Conservation (phyloP, 1,140 invertebrate species). For the Drosophila subobscura region DNA sequence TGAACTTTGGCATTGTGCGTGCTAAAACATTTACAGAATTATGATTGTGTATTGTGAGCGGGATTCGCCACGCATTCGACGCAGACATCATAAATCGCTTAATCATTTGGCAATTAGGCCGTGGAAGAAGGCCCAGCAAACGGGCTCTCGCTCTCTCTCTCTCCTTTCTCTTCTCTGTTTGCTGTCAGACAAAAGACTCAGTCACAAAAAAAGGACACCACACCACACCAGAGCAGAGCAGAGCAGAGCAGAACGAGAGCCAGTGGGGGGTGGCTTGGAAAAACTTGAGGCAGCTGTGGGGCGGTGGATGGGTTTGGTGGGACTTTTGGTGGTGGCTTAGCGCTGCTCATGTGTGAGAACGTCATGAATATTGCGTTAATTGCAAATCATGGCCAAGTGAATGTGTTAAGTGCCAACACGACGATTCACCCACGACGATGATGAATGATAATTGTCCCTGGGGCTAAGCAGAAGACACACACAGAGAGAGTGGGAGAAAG, state of each 20-base stretch:
- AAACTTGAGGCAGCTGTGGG: slow-evolving; percentile 45
- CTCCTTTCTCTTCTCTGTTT: slow-evolving; percentile 22
- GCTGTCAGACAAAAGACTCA: slow-evolving; percentile 48
- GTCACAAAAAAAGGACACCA: slow-evolving; percentile 28
- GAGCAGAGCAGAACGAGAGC: not conserved
- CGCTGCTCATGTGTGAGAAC: slow-evolving; percentile 79
- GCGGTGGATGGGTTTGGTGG: slow-evolving; percentile 21
- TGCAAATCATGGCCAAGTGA: slow-evolving; percentile 82
- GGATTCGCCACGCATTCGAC: slow-evolving; percentile 74
- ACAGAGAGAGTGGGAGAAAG: slow-evolving; percentile 32
- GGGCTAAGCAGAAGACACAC: slow-evolving; percentile 10
- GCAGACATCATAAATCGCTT: slow-evolving; percentile 83
- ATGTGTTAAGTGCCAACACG: slow-evolving; percentile 80
- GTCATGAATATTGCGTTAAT: slow-evolving; percentile 83
- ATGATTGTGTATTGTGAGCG: slow-evolving; percentile 70
- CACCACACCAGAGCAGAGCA: not conserved
- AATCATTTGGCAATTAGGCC: slow-evolving; percentile 83
- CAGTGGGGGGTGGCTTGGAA: slow-evolving; percentile 23
- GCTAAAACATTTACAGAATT: slow-evolving; percentile 78
- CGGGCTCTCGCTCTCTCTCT: slow-evolving; percentile 16
- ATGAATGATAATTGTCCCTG: slow-evolving; percentile 69
- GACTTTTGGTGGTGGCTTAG: slow-evolving; percentile 51
- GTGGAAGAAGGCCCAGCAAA: slow-evolving; percentile 39
- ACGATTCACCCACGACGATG: slow-evolving; percentile 47
- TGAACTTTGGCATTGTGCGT: slow-evolving; percentile 62